phyloP scores from a whole-genome alignment of 2,113 vertebrate species.

The Merops nubicus region DNA sequence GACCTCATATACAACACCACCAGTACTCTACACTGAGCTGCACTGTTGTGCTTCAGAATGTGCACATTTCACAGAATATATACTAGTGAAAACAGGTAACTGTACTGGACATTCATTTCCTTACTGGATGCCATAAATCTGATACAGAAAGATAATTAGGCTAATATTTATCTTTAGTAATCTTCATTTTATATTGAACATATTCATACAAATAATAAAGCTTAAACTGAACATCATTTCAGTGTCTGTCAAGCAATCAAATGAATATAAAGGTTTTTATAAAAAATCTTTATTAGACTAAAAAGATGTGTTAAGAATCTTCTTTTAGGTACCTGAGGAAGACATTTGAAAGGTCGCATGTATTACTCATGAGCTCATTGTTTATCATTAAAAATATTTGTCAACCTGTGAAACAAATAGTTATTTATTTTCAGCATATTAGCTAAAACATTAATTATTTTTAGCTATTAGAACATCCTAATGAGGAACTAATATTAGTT shows the following conservation, averaged over 20 bases:
- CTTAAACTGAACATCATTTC: background rate
- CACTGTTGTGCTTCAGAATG: background rate
- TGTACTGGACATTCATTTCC: background rate
- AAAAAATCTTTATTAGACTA: background rate
- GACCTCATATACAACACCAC: accelerated
- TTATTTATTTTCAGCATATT: conserved; percentile 45
- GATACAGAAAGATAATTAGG: background rate
- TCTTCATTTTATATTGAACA: background rate
- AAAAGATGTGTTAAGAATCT: background rate
- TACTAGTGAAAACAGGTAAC: background rate
- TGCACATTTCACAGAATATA: background rate
- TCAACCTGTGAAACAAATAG: conserved; percentile 30
- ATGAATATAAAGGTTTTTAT: background rate
- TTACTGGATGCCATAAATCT: background rate
- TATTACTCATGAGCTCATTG: conserved; percentile 6
- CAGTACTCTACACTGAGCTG: background rate
- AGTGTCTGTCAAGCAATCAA: background rate
- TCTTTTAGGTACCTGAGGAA: background rate
- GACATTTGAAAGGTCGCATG: background rate
- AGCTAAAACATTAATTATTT: conserved; percentile 66
- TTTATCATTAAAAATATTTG: conserved; percentile 48
- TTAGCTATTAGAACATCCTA: conserved; percentile 47
- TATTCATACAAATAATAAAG: background rate
- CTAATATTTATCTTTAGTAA: background rate
- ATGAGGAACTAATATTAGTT: conserved; percentile 62